These are phyloP conservation scores for Noctua fimbriata DNA, from an alignment of 2,888 invertebrate species.

Conservation along the genomic window DNA sequence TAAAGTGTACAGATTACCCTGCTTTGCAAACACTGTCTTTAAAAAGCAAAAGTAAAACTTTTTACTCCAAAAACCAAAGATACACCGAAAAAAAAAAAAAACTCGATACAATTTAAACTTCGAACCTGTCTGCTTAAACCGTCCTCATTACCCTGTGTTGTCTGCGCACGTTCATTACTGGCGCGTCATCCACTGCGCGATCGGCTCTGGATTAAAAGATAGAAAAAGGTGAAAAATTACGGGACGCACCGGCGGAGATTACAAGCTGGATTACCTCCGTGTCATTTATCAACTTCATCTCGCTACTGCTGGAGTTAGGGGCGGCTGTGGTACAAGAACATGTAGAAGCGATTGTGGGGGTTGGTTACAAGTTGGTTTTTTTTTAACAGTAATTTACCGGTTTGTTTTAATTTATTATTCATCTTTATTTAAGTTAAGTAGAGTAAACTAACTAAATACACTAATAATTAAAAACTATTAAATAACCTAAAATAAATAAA, in stretches of 20 bases:
- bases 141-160: conserved; percentile 47
- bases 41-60: not conserved
- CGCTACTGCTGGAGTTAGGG: conserved; percentile 59
- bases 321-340: conserved; percentile 22
- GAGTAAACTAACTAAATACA: no score
- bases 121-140: not conserved
- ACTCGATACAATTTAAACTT: not conserved
- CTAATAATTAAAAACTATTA: no score
- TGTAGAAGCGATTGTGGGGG: not conserved
- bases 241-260: conserved; percentile 77
- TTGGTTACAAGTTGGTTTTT: not conserved
- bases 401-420: no score
- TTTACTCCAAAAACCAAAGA: not conserved
- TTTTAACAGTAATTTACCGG: no score
- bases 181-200: conserved; percentile 60
- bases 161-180: conserved; percentile 62
- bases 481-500: no score
- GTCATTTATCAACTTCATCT: conserved; percentile 84
- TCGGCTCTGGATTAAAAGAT: conserved; percentile 72
- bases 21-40: not conserved
- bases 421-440: no score
- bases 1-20: not conserved
- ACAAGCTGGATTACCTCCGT: conserved; percentile 76
- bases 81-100: conserved; percentile 1
- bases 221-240: conserved; percentile 82